These are phyloP conservation scores for Lissonota sp. DNA, from an alignment of 2,888 invertebrate genomes.

Conservation along the genomic window DNA sequence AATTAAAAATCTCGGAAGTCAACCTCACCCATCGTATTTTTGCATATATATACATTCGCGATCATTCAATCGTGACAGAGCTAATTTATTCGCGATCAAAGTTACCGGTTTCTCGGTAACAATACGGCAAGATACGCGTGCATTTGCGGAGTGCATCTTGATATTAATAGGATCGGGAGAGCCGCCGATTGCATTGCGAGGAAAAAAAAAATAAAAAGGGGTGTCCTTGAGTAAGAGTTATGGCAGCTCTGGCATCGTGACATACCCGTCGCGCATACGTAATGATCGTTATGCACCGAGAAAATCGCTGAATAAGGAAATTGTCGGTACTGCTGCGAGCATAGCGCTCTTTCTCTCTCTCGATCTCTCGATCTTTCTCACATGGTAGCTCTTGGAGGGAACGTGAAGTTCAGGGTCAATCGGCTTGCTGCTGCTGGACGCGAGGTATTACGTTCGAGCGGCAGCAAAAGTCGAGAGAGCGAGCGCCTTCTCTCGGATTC, in stretches of 20 bases:
- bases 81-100: neutral
- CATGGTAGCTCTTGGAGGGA: slow-evolving; percentile 62
- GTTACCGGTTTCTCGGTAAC: slow-evolving; percentile 10
- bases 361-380: slow-evolving; percentile 49
- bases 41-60: neutral
- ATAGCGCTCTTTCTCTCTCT: slow-evolving; percentile 48
- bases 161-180: slow-evolving; percentile 50
- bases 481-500: slow-evolving; percentile 70
- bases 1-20: too few species aligned
- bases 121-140: neutral
- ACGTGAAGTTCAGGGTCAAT: slow-evolving; percentile 82
- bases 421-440: slow-evolving; percentile 70
- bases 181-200: slow-evolving; percentile 28
- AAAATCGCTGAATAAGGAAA: slow-evolving; percentile 82
- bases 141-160: slow-evolving; percentile 8
- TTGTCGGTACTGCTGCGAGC: slow-evolving; percentile 68
- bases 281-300: slow-evolving; percentile 74
- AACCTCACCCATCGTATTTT: neutral
- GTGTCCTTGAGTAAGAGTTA: slow-evolving; percentile 76
- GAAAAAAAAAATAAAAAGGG: slow-evolving; percentile 37
- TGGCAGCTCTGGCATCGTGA: slow-evolving; percentile 65
- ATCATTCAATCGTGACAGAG: neutral
- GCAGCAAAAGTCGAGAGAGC: slow-evolving; percentile 45
- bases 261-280: slow-evolving; percentile 74
- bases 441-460: slow-evolving; percentile 73